phyloP scores from a whole-genome alignment of 2,888 invertebrate genomes.

The Archips crataeganus region DNA sequence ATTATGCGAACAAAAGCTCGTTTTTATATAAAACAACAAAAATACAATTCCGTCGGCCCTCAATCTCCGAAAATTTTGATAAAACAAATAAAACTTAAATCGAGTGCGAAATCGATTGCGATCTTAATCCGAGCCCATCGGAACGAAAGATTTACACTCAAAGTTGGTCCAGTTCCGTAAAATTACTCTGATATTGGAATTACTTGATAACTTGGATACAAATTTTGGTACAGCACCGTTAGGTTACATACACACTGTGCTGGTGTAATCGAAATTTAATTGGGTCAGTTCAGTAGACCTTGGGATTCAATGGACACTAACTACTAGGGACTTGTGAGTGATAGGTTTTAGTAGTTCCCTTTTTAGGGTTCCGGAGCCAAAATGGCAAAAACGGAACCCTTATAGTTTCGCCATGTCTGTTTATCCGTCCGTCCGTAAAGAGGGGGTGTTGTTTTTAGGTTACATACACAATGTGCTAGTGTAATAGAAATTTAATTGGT shows the following conservation, averaged over 20 bases:
- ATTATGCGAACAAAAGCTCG: background rate
- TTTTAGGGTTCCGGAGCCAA: too few species aligned
- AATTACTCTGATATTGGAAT: constrained; percentile 44
- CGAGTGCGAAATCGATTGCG: constrained; percentile 25
- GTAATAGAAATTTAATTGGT: too few species aligned
- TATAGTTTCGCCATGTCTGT: too few species aligned
- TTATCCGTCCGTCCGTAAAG: too few species aligned
- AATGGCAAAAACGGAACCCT: too few species aligned
- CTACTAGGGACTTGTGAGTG: too few species aligned
- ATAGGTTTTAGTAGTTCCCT: too few species aligned
- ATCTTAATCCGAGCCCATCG: constrained; percentile 24
- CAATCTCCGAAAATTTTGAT: constrained; percentile 8
- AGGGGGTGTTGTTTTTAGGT: too few species aligned
- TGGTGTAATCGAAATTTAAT: too few species aligned
- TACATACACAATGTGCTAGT: too few species aligned
- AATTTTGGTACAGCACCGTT: constrained; percentile 37
- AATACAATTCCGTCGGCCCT: background rate
- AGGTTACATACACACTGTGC: too few species aligned
- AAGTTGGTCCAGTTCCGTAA: constrained; percentile 49
- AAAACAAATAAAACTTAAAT: constrained; percentile 33
- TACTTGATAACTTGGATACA: constrained; percentile 46
- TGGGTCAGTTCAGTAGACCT: background rate
- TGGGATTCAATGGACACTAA: too few species aligned
- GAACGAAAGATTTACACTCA: constrained; percentile 49
- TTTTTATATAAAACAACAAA: background rate